Conservation (phyloP, 2,888 invertebrate species). For the Limnephilus lunatus region DNA sequence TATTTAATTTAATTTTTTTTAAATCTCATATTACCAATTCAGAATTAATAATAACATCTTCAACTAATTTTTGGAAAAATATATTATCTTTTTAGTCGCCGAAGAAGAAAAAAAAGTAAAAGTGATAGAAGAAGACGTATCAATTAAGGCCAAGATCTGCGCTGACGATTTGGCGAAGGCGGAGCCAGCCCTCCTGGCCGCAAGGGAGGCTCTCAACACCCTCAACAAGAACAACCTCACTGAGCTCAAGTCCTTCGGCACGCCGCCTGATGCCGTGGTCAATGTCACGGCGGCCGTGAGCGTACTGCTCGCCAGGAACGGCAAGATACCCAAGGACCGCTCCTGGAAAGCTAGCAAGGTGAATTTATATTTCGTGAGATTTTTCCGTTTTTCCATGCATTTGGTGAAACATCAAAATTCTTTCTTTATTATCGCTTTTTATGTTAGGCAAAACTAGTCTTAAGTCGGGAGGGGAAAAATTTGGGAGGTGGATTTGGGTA, state of each 20-base stretch:
- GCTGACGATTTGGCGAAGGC: conserved; percentile 93
- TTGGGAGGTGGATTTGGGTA: no score
- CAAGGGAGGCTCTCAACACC: conserved; percentile 93
- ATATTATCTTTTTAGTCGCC: conserved; percentile 75
- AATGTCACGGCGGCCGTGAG: conserved; percentile 92
- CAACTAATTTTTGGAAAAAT: no score
- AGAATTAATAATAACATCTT: no score
- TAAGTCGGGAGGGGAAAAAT: no score
- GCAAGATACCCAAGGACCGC: conserved; percentile 92
- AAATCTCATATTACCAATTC: no score
- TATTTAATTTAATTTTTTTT: no score
- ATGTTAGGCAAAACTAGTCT: no score
- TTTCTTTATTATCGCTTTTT: no score
- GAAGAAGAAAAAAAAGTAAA: conserved; percentile 95
- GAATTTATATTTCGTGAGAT: conserved; percentile 33
- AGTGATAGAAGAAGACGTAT: conserved; percentile 91
- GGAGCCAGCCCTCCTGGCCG: conserved; percentile 92
- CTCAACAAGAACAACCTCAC: conserved; percentile 95
- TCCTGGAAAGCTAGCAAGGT: conserved; percentile 94
- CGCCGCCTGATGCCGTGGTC: conserved; percentile 92
- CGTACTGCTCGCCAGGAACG: conserved; percentile 88
- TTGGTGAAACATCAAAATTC: not conserved
- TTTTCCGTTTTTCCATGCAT: not conserved
- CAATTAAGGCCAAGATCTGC: conserved; percentile 90
- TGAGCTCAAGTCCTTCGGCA: conserved; percentile 95